These are phyloP conservation scores for Graptemys geographica DNA, from an alignment of 2,797 vertebrate species.

Conservation along the genomic window DNA sequence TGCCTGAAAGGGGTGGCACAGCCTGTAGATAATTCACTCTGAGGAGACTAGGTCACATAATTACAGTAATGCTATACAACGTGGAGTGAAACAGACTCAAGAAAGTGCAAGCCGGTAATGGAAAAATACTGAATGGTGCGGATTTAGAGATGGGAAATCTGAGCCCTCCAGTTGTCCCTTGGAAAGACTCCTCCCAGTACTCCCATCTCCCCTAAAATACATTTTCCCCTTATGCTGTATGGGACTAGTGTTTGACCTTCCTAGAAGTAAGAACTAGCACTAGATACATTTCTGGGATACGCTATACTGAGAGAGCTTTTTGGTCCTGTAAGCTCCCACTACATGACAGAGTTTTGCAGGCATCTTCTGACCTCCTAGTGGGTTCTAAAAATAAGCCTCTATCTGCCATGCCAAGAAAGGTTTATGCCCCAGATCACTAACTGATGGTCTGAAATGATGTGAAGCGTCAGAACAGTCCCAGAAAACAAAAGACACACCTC, in stretches of 20 bases:
- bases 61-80: no score
- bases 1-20: no score
- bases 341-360: neutral
- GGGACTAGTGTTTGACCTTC: neutral
- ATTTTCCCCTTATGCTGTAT: neutral
- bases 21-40: no score
- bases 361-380: neutral
- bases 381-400: neutral
- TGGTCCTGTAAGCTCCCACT: neutral
- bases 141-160: neutral
- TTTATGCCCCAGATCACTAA: neutral
- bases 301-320: rapidly evolving
- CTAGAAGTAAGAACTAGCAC: neutral
- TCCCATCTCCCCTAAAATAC: neutral
- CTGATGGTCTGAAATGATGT: neutral
- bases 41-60: no score
- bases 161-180: neutral
- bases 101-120: neutral
- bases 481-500: neutral
- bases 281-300: neutral
- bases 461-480: neutral
- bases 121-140: neutral
- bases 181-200: neutral
- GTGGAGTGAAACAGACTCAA: neutral
- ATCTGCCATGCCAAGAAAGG: neutral